Conservation (phyloP, 2,113 vertebrate species). For the Cyanocitta stelleri region DNA sequence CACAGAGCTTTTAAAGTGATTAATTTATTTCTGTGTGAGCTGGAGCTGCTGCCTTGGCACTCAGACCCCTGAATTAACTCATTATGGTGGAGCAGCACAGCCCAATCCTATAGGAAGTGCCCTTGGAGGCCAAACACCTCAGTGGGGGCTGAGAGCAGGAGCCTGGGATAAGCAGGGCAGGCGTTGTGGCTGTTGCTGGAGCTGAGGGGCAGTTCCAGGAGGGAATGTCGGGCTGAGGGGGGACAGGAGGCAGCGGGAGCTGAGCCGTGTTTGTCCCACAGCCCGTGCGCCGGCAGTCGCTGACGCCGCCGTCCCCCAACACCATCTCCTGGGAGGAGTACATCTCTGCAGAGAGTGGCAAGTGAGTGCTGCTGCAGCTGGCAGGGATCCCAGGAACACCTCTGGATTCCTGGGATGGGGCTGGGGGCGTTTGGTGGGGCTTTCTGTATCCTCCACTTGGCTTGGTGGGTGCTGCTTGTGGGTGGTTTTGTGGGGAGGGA, state of each 20-base stretch:
- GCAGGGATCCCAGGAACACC: fast-evolving
- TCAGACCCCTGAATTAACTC: neutral
- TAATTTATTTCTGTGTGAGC: neutral
- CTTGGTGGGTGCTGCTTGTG: neutral
- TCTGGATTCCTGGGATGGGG: neutral
- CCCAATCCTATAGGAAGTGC: fast-evolving
- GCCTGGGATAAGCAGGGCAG: neutral
- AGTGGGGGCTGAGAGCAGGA: neutral
- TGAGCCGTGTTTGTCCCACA: slow-evolving; percentile 1
- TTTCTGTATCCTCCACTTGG: fast-evolving
- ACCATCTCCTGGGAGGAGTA: slow-evolving; percentile 98
- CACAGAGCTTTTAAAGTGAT: neutral
- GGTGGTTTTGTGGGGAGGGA: neutral
- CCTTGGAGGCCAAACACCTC: neutral
- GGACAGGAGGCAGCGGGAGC: neutral
- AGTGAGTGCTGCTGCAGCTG: slow-evolving; percentile 68
- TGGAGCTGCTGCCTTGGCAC: neutral
- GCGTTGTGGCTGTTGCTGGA: neutral
- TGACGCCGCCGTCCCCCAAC: slow-evolving; percentile 88
- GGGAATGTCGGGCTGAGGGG: fast-evolving
- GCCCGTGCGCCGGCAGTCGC: slow-evolving; percentile 89
- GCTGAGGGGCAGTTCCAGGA: neutral
- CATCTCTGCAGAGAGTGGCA: slow-evolving; percentile 93
- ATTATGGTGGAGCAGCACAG: neutral
- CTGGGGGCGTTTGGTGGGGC: fast-evolving